Evolutionary conservation across 1,140 invertebrate genomes (phyloP).

Genomic region (Cyphomyrmex costatus): DNA sequence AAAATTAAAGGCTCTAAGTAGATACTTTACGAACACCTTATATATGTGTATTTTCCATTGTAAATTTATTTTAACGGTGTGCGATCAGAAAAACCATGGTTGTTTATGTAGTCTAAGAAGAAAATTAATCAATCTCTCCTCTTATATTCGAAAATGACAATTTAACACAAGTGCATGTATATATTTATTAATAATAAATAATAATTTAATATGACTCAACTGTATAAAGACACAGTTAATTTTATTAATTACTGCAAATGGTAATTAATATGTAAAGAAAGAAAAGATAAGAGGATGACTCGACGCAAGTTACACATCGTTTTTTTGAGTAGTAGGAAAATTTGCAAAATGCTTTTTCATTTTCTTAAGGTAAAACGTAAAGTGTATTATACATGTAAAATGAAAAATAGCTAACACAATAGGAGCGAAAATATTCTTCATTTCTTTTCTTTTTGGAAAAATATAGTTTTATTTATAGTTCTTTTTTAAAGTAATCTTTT

Average conservation of each 20-base stretch:
- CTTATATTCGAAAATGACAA: neutral
- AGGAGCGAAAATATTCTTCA: neutral
- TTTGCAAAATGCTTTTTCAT: neutral
- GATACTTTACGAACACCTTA: neutral
- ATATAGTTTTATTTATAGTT: neutral
- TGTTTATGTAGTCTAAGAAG: neutral
- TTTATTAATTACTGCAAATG: neutral
- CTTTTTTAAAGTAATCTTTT: too few species aligned
- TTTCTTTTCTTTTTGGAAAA: neutral
- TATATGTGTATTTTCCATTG: neutral
- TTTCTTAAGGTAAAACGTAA: neutral
- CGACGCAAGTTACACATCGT: neutral
- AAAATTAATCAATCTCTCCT: neutral
- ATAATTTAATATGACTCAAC: neutral
- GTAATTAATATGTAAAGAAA: neutral
- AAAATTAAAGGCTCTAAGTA: too few species aligned
- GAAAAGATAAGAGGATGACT: slow-evolving; percentile 21
- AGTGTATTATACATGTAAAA: neutral
- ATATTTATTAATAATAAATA: neutral
- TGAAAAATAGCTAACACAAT: neutral
- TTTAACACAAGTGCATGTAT: neutral
- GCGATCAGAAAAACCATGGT: neutral
- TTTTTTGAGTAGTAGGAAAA: neutral
- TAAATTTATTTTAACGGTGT: neutral
- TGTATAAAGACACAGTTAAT: neutral